Conservation (phyloP, 1,140 invertebrate genomes). For the Sinella curviseta region DNA sequence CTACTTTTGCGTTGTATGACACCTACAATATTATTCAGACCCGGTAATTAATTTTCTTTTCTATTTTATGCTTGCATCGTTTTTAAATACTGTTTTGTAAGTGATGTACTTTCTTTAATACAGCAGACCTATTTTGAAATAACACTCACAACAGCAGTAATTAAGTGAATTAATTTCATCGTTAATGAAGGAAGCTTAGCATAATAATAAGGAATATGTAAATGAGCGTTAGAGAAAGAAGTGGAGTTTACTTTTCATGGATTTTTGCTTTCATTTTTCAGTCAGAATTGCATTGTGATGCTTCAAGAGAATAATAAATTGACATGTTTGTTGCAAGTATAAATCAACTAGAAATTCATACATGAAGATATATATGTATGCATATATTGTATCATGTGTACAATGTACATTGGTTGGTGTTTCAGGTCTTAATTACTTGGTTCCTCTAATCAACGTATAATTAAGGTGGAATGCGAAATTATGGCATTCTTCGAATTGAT, state of each 20-base stretch:
- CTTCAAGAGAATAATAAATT: not conserved
- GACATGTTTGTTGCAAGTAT: not conserved
- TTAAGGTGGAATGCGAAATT: not conserved
- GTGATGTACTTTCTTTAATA: no score
- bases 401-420: not conserved
- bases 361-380: not conserved
- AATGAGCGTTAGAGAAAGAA: not conserved
- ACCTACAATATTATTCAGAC: no score
- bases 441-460: constrained; percentile 12
- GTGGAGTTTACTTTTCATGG: not conserved
- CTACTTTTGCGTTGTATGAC: no score
- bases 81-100: no score
- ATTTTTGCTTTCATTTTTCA: not conserved
- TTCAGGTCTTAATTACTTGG: not conserved
- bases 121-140: no score
- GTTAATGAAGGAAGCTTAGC: not conserved
- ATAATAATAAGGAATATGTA: not conserved
- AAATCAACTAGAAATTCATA: not conserved
- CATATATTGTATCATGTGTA: not conserved
- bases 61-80: no score
- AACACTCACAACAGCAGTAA: no score
- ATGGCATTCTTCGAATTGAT: not conserved
- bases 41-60: no score
- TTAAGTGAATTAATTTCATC: not conserved
- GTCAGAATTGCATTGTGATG: not conserved